Base-by-base conservation (phyloP, 2,888 invertebrate genomes). In the Philereme transversata region DNA sequence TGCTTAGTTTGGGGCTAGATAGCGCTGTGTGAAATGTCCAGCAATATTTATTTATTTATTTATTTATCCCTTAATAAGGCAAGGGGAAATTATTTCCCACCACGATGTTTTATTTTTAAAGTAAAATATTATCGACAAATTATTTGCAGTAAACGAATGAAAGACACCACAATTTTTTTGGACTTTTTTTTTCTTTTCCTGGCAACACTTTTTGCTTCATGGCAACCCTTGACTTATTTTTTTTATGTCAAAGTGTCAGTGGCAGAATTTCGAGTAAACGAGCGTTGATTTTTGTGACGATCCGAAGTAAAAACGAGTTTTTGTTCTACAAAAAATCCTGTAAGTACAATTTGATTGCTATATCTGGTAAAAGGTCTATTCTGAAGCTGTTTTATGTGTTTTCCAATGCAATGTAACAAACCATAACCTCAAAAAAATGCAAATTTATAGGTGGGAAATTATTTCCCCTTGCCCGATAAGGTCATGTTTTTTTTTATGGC, bases 51-150 rank as follows among this genome's bases (percentile, higher is more conserved):
- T n/a, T n/a, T n/a, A n/a, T n/a, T n/a, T n/a, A n/a, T n/a, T n/a
- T n/a, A n/a, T n/a, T n/a, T n/a, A n/a, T n/a, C 22, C 22, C 22
- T 22, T 22, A 22, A 22, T 22, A 22, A 22, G 22, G 22, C 22
- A 22, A 22, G 22, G 22, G 22, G 22, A 22, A 22, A 22, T 22
- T 22, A 22, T 22, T 22, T 22, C 22, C 22, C 22, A 22, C 22
- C 22, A 22, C 22, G 22, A 22, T 22, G 22, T 22, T 22, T 22
- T 22, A 40, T 40, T 40, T 40, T 40, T 40, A 40, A 40, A 40
- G 40, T 40, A 40, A 40, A 40, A 40, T 40, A 40, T 40, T 40
- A 40, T 40, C 40, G 40, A 40, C 40, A 40, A 40, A 40, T 40
- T 40, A 40, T 40, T 40, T 40, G 40, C 40, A 40, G 40, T 40